Conservation (phyloP, 2,113 vertebrate species). For the Australoheros scitulus region DNA sequence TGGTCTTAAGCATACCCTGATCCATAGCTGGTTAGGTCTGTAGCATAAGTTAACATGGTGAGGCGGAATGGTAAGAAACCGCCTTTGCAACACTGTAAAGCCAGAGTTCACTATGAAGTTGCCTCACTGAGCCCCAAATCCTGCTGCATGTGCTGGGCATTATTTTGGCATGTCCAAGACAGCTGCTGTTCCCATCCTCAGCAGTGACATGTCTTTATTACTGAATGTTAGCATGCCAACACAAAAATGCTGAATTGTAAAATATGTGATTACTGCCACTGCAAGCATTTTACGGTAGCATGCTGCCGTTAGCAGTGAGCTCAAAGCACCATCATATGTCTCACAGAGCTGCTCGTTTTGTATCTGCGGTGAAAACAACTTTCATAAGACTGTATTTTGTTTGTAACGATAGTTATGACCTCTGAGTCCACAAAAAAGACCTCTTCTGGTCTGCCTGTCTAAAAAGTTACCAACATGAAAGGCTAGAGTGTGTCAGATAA, state of each 20-base stretch:
- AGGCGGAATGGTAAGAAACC: too few relatives aligned
- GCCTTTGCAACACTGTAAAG: too few relatives aligned
- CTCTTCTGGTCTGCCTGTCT: not conserved
- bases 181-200: not conserved
- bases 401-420: not conserved
- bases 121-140: too few relatives aligned
- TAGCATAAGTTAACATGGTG: too few relatives aligned
- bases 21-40: too few relatives aligned
- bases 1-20: too few relatives aligned
- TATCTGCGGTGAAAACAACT: not conserved
- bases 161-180: too few relatives aligned
- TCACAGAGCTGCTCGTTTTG: not conserved
- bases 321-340: not conserved
- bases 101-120: too few relatives aligned
- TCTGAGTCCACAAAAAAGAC: not conserved
- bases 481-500: conserved; percentile 61
- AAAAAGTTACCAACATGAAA: not conserved
- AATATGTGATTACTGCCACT: not conserved
- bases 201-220: not conserved
- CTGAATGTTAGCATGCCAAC: not conserved
- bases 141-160: too few relatives aligned
- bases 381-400: not conserved
- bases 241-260: not conserved
- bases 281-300: not conserved
- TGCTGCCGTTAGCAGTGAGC: not conserved